Base-by-base conservation (phyloP, 1,140 invertebrate genomes). In the Procambarus virginalis region DNA sequence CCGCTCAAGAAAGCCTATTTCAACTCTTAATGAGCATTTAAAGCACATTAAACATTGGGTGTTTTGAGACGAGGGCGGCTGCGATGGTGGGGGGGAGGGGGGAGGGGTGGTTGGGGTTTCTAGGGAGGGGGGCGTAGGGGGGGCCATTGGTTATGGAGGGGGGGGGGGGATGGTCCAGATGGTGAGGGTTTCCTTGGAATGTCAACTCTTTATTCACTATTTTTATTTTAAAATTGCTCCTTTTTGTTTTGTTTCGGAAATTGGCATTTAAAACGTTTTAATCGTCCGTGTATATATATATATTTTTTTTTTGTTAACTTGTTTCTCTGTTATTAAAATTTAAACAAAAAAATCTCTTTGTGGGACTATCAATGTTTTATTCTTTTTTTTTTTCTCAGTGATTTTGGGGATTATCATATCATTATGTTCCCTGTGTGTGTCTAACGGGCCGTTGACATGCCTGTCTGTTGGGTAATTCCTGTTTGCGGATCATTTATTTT, bases 11-110 rank as follows among this genome's bases (percentile, higher is more conserved):
- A 84, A 89, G 82, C 88, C 88, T 89, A 89, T 89, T 89, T 64
- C 88, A 89, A 89, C 81, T 89, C 88, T 89, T 89, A 89, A 89
- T 89, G 88, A 89, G 88, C 76, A 89, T 89, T 89, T 89, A 89
- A 83, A 89, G 88, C 80, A 83, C 88, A 89, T 89, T 89, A 89
- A 84, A 89, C 88, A 89, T 84, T 68, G 88, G 88, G 88, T 84
- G 81, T 89, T 84, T 89, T 89, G 60, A 87, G 81, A 80, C 60
- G 85, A 78, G 84, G 46, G 60, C 75, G 49, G 84, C 49, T 68
- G 68, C 17, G 84, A 17, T 34, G 68, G 2, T 2, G 51, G 51
- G 51, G 4, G 51, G 51, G 2, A 5, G 6, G 8, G 51, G 51
- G 51, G 51, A 55, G 51, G 12, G 12, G 51, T 3, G 51, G 51